Conservation (phyloP, 2,113 vertebrate genomes). For the Xerus inauris region DNA sequence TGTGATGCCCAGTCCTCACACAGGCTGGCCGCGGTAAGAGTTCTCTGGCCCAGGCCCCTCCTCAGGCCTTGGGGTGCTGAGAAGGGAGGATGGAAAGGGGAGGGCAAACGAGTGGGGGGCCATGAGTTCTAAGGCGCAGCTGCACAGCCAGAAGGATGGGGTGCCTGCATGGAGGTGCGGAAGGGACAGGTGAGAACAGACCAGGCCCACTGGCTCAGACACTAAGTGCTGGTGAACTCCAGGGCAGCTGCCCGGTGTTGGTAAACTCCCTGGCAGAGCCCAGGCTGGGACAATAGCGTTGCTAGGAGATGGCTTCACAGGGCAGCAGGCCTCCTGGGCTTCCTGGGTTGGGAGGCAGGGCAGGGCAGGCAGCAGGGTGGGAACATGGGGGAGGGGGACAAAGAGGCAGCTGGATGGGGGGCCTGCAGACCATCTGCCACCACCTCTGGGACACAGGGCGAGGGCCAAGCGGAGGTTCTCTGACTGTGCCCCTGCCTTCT, state of each 20-base stretch:
- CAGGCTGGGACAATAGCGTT: slow-evolving; percentile 79
- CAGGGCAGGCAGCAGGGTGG: background rate
- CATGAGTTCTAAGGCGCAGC: background rate
- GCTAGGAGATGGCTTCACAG: slow-evolving; percentile 88
- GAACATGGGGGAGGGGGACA: slow-evolving; percentile 72
- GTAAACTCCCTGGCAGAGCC: slow-evolving; percentile 73
- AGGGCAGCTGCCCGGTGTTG: slow-evolving; percentile 66
- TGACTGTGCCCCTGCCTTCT: background rate
- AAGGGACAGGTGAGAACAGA: background rate
- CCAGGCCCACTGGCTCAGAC: background rate
- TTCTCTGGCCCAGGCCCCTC: background rate
- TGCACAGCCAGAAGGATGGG: background rate
- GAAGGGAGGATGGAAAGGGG: background rate
- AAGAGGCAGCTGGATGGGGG: slow-evolving; percentile 81
- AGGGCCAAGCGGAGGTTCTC: background rate
- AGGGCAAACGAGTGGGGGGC: background rate
- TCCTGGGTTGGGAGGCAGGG: accelerated
- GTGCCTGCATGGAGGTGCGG: background rate
- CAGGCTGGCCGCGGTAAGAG: background rate
- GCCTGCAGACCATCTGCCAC: slow-evolving; percentile 68
- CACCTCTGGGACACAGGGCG: background rate
- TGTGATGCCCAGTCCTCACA: accelerated
- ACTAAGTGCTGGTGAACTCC: background rate
- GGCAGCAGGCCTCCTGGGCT: slow-evolving; percentile 80
- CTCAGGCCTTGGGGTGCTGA: background rate